These are phyloP conservation scores for Drosophila subsilvestris DNA, from an alignment of 2,888 invertebrate genomes.

Conservation along the genomic window DNA sequence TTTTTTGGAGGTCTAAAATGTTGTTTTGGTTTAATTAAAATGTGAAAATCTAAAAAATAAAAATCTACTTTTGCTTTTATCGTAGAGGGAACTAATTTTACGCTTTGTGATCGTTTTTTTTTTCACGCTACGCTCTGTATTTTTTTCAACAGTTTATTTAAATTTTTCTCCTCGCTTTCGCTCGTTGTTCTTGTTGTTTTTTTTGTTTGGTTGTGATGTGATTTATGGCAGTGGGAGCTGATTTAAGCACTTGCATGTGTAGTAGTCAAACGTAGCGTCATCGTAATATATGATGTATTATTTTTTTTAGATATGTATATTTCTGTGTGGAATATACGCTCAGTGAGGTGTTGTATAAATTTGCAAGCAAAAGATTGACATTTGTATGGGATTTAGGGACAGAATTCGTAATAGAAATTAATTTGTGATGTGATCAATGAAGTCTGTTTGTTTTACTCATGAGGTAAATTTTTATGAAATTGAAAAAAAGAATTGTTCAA, in stretches of 20 bases:
- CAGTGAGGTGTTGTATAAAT: not conserved
- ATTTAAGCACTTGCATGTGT: conserved; percentile 43
- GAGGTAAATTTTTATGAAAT: too few relatives aligned
- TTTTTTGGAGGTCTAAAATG: conserved; percentile 22
- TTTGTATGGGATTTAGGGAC: too few relatives aligned
- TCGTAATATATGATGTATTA: conserved; percentile 25
- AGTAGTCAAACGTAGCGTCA: conserved; percentile 20
- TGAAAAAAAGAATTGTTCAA: too few relatives aligned
- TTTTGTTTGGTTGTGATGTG: conserved; percentile 24
- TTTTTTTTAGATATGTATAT: conserved; percentile 13
- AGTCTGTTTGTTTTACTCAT: too few relatives aligned
- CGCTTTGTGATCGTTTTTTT: conserved; percentile 49
- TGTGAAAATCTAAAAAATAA: conserved; percentile 9
- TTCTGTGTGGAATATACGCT: conserved; percentile 3
- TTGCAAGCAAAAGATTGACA: too few relatives aligned
- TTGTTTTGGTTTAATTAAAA: conserved; percentile 72
- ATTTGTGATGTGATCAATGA: not conserved
- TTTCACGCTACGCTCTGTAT: conserved; percentile 50
- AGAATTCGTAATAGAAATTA: not conserved
- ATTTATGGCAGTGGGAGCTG: conserved; percentile 40
- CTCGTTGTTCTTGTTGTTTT: conserved; percentile 11
- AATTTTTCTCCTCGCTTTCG: conserved; percentile 32
- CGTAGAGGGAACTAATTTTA: conserved; percentile 49
- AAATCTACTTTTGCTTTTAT: conserved; percentile 41
- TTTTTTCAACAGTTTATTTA: conserved; percentile 45